Evolutionary conservation across 2,888 invertebrate species (phyloP).

Genomic region (Epirrita christyi): DNA sequence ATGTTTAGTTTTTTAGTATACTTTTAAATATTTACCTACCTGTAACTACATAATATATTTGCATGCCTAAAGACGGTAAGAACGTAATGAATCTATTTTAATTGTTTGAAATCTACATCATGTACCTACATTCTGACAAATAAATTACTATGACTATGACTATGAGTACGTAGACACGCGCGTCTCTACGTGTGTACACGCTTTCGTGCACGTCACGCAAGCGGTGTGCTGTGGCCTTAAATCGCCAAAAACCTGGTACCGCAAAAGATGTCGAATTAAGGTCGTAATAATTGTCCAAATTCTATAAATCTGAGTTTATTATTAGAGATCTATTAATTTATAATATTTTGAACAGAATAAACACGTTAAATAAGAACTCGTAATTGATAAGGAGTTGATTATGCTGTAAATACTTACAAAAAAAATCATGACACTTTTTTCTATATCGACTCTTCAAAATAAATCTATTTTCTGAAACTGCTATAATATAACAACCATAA

Average conservation of each 20-base stretch:
- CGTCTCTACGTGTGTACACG: no score
- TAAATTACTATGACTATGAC: no score
- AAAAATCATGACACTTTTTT: not conserved
- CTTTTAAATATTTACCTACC: no score
- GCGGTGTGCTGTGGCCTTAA: no score
- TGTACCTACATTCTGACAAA: no score
- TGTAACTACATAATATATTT: no score
- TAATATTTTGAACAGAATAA: not conserved
- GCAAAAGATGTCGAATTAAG: not conserved
- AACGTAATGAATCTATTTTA: no score
- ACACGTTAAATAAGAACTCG: not conserved
- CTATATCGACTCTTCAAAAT: not conserved
- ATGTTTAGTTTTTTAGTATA: no score
- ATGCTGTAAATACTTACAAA: not conserved
- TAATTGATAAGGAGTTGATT: not conserved
- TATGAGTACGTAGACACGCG: no score
- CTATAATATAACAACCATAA: constrained; percentile 1
- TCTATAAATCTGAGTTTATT: not conserved
- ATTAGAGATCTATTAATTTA: not conserved
- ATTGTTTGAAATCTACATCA: no score
- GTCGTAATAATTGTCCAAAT: not conserved
- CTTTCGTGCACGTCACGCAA: no score
- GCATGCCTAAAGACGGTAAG: no score
- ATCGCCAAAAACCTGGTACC: not conserved
- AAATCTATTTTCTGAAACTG: not conserved